Evolutionary conservation across 2,888 invertebrate species (phyloP), one percentile per base, ranked within the genome.

Genomic region (Lapara coniferarum): DNA sequence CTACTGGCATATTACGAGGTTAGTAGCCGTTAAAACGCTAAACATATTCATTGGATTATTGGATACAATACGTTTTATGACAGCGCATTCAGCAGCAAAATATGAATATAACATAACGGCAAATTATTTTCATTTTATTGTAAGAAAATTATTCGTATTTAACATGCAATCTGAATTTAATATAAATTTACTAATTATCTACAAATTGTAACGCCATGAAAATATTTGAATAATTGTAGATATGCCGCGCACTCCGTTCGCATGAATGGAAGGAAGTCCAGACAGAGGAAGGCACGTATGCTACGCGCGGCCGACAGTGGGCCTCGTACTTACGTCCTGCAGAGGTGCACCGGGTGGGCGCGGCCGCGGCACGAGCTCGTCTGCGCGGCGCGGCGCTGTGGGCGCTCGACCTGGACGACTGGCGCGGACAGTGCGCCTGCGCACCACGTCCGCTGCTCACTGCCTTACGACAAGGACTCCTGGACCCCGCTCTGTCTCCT

Each of bases 401-500:
- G 97, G 96, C 97, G 0, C 85, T 97, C 30, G 97, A 97, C 87
- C 90, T 97, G 77, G 97, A 97, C 82, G 97, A 97, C 85, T 97
- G 97, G 92, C 92, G 94, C 68, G 96, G 95, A 37, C 89, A 92
- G 70, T 97, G 97, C 83, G 95, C 95, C 8, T 96, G 96, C 85
- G 95, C 95, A 6, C 94, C 95, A 67, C 95, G 95, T 87, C 97
- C 97, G 0, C 87, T 97, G 14, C 86, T 97, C 67, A 94, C 94
- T 44, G 96, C 97, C 0, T 85, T 97, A 52, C 81, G 90, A 66
- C 87, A 86, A 68, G 92, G 89, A 10, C 77, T 93, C 0, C 76
- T 84, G 49, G 91, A 93, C 69, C 89, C 92, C 0, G 78, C 81
- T 25, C 76, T 86, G 70, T 86, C 88, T 10, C 84, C 83, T 14